These are phyloP conservation scores for Pseudomyrmex sp. DNA, from an alignment of 1,140 invertebrate species.

Conservation along the genomic window DNA sequence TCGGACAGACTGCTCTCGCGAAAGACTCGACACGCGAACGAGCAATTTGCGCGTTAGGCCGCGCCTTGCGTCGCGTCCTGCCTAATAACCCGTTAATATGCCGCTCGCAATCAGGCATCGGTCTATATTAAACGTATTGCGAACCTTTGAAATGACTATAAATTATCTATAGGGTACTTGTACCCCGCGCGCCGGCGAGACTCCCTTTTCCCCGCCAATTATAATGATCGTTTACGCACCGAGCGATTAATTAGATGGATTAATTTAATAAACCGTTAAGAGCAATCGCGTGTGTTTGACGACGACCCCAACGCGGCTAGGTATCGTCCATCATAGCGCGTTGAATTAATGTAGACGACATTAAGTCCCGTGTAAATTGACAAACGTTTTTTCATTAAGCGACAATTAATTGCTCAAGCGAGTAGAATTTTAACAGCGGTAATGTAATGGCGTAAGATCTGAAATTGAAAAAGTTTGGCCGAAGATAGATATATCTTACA, in stretches of 20 bases:
- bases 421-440: not conserved
- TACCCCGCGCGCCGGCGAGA: constrained; percentile 3
- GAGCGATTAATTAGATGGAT: constrained; percentile 52
- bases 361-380: constrained; percentile 8
- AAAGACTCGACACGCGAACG: constrained; percentile 35
- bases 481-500: too few species aligned
- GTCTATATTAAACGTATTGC: constrained; percentile 53
- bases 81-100: constrained; percentile 49
- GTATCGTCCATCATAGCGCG: constrained; percentile 1
- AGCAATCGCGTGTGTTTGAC: constrained; percentile 9
- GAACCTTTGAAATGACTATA: constrained; percentile 50
- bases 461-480: too few species aligned
- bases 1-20: too few species aligned
- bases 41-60: constrained; percentile 50
- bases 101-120: constrained; percentile 48
- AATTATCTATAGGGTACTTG: constrained; percentile 23
- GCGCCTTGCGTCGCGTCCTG: constrained; percentile 41
- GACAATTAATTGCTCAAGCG: not conserved
- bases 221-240: constrained; percentile 16
- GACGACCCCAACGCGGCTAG: not conserved
- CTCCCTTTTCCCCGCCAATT: constrained; percentile 28
- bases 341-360: constrained; percentile 28
- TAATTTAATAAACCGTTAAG: constrained; percentile 58
- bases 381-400: not conserved
- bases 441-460: not conserved